These are phyloP conservation scores for Drosophila neonasuta DNA, from an alignment of 2,888 invertebrate genomes.

Conservation along the genomic window DNA sequence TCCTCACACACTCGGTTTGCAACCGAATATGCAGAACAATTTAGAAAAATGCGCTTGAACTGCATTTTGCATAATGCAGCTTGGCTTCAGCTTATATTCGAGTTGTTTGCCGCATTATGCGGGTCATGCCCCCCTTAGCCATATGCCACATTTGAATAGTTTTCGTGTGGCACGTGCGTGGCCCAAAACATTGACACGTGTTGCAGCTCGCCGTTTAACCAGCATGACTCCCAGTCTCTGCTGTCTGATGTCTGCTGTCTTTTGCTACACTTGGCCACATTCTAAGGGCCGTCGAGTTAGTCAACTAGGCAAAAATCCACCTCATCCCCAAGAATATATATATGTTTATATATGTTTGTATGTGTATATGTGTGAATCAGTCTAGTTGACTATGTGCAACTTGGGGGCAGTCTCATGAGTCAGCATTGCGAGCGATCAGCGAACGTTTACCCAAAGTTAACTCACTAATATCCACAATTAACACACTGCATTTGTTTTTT, in stretches of 20 bases:
- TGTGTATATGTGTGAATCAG: slow-evolving; percentile 39
- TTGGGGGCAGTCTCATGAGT: slow-evolving; percentile 60
- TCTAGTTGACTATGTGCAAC: slow-evolving; percentile 13
- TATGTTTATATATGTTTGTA: background rate
- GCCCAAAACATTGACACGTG: slow-evolving; percentile 56
- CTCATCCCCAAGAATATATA: background rate
- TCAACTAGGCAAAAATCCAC: slow-evolving; percentile 33
- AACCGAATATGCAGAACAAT: slow-evolving; percentile 70
- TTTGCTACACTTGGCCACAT: slow-evolving; percentile 19
- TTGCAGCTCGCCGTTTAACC: slow-evolving; percentile 24
- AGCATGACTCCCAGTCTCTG: slow-evolving; percentile 32
- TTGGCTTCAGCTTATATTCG: slow-evolving; percentile 27
- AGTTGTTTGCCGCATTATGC: slow-evolving; percentile 43
- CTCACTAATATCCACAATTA: slow-evolving; percentile 47
- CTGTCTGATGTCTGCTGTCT: background rate
- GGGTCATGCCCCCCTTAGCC: slow-evolving; percentile 62
- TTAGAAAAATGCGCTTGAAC: slow-evolving; percentile 69
- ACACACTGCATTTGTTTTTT: slow-evolving; percentile 60
- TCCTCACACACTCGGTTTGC: slow-evolving; percentile 51
- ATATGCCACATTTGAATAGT: slow-evolving; percentile 29
- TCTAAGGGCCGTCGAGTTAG: slow-evolving; percentile 50
- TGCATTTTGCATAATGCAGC: slow-evolving; percentile 55
- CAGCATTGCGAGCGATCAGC: slow-evolving; percentile 40
- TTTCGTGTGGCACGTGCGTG: slow-evolving; percentile 60
- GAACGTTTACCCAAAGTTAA: slow-evolving; percentile 36